phyloP scores from a whole-genome alignment of 2,888 invertebrate genomes.

The Drosophila barbarae region DNA sequence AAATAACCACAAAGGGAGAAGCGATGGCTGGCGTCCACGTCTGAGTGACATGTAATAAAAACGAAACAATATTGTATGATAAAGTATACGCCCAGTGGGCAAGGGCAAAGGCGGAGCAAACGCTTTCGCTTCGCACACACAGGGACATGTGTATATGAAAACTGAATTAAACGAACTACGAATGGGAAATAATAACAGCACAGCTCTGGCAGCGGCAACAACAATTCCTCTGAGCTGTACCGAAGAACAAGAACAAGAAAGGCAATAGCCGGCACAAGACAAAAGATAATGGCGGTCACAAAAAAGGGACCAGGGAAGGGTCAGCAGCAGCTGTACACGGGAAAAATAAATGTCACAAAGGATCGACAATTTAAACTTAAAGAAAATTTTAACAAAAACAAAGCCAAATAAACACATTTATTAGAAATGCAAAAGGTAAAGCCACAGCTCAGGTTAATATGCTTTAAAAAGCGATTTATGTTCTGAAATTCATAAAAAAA shows the following conservation, averaged over 20 bases:
- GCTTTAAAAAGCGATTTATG: accelerated
- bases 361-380: neutral
- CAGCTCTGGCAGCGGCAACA: conserved; percentile 39
- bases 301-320: conserved; percentile 26
- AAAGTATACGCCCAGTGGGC: conserved; percentile 75
- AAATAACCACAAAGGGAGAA: conserved; percentile 46
- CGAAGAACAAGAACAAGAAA: conserved; percentile 42
- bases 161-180: conserved; percentile 74
- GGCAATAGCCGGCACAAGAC: conserved; percentile 55
- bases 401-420: too few species aligned
- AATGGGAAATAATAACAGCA: conserved; percentile 57
- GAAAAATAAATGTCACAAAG: neutral
- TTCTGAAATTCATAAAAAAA: too few species aligned
- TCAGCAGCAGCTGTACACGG: conserved; percentile 11
- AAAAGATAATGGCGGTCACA: conserved; percentile 67
- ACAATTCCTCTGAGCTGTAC: conserved; percentile 22
- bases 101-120: conserved; percentile 46
- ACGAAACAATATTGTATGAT: conserved; percentile 74
- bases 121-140: conserved; percentile 6
- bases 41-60: conserved; percentile 73
- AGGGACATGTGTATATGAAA: conserved; percentile 59
- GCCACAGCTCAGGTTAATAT: accelerated
- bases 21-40: conserved; percentile 49
- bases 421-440: neutral
- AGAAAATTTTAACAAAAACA: neutral